These are phyloP conservation scores for Cybosia mesomella DNA, from an alignment of 2,888 invertebrate genomes.

Conservation along the genomic window DNA sequence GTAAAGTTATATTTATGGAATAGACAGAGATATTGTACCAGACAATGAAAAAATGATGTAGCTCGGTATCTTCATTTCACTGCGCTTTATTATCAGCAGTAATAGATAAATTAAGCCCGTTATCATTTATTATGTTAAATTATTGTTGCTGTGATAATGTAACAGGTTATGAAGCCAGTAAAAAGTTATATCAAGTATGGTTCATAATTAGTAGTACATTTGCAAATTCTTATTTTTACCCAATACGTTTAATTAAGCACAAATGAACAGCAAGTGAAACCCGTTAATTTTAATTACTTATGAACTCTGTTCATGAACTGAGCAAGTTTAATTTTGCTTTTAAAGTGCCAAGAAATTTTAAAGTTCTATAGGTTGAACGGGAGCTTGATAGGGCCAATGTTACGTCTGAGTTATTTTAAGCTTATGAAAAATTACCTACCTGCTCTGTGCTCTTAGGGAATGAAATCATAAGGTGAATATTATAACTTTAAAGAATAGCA, in stretches of 20 bases:
- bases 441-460: background rate
- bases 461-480: background rate
- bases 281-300: conserved; percentile 55
- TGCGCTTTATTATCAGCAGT: no score
- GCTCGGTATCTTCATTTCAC: no score
- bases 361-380: conserved; percentile 33
- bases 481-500: background rate
- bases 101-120: no score
- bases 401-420: conserved; percentile 24
- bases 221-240: conserved; percentile 19
- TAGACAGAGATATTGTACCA: no score
- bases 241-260: conserved; percentile 42
- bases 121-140: no score
- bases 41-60: no score
- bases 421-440: conserved; percentile 7
- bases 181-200: no score
- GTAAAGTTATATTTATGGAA: no score
- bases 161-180: no score
- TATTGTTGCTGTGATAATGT: no score
- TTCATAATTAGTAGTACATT: no score
- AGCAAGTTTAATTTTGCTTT: conserved; percentile 43
- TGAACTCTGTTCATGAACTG: conserved; percentile 48
- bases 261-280: conserved; percentile 53
- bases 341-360: conserved; percentile 39
- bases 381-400: conserved; percentile 26